phyloP scores from a whole-genome alignment of 2,888 invertebrate species.

The Nemoura dubitans region DNA sequence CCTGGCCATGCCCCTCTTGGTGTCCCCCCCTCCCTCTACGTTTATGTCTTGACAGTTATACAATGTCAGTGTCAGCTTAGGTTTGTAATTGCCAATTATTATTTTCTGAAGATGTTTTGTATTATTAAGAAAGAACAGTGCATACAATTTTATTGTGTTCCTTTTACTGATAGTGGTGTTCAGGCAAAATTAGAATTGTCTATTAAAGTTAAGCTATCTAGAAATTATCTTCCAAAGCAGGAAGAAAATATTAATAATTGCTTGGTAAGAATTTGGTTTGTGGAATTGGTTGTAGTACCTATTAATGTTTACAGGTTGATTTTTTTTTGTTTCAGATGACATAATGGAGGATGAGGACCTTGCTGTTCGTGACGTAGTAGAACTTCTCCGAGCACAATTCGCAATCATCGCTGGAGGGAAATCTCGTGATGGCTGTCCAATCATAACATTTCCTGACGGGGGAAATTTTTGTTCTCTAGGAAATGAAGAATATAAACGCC shows the following conservation, averaged over 20 bases:
- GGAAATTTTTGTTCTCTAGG: slow-evolving; percentile 84
- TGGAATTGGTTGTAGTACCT: neutral
- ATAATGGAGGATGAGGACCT: slow-evolving; percentile 64
- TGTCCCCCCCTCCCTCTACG: neutral
- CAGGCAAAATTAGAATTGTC: no score
- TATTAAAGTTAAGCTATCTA: no score
- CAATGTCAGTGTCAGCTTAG: neutral
- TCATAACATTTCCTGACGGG: slow-evolving; percentile 94
- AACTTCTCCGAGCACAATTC: slow-evolving; percentile 87
- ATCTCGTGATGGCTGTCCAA: slow-evolving; percentile 91
- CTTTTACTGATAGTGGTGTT: no score
- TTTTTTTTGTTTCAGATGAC: slow-evolving; percentile 55
- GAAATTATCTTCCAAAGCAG: neutral
- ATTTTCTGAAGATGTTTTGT: neutral
- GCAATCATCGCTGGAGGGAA: slow-evolving; percentile 93
- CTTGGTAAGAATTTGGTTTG: neutral
- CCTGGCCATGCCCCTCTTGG: neutral
- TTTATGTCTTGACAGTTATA: neutral
- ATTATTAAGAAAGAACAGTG: no score
- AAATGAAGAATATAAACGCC: slow-evolving; percentile 88
- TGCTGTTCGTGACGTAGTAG: slow-evolving; percentile 82
- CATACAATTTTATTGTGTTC: no score
- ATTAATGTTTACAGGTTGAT: neutral
- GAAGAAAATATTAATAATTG: neutral
- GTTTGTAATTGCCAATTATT: neutral